Evolutionary conservation across 2,888 invertebrate species (phyloP).

Genomic region (Yponomeuta plumbellus): DNA sequence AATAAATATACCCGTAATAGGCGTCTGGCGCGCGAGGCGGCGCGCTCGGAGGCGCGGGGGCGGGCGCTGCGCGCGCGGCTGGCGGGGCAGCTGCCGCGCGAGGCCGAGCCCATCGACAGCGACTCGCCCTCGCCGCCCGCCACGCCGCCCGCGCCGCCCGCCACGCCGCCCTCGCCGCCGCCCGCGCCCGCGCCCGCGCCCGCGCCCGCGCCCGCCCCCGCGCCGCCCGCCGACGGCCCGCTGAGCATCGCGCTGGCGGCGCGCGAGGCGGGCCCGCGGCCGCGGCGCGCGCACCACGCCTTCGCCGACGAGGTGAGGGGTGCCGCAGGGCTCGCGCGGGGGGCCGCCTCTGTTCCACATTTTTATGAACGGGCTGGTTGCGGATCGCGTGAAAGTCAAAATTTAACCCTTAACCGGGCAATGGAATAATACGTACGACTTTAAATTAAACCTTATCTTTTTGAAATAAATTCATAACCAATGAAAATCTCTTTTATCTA

Average conservation of each 20-base stretch:
- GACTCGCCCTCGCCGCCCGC: conserved; percentile 20
- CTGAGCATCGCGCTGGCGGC: conserved; percentile 19
- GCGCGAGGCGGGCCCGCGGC: conserved; percentile 27
- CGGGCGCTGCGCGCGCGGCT: conserved; percentile 75
- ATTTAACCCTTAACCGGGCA: too few relatives aligned
- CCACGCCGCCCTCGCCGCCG: conserved; percentile 19
- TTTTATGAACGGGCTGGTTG: too few relatives aligned
- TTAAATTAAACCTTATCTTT: too few relatives aligned
- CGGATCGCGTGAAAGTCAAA: too few relatives aligned
- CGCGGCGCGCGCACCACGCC: conserved; percentile 46
- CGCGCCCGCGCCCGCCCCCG: neutral
- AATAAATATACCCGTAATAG: too few relatives aligned
- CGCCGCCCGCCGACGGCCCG: conserved; percentile 20
- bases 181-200: neutral
- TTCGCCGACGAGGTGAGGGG: conserved; percentile 39
- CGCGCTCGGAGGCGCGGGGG: conserved; percentile 50
- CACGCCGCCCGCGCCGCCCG: conserved; percentile 36
- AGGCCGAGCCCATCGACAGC: conserved; percentile 83
- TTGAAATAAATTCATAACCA: too few relatives aligned
- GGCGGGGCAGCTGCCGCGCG: conserved; percentile 78
- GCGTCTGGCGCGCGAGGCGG: conserved; percentile 67
- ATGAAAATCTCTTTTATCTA: too few relatives aligned
- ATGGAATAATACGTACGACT: too few relatives aligned
- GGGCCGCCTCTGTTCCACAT: too few relatives aligned
- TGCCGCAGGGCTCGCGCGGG: too few relatives aligned